Evolutionary conservation across 2,797 vertebrate species (phyloP), one percentile per base, ranked within the genome.

Genomic region (Girardinus metallicus): DNA sequence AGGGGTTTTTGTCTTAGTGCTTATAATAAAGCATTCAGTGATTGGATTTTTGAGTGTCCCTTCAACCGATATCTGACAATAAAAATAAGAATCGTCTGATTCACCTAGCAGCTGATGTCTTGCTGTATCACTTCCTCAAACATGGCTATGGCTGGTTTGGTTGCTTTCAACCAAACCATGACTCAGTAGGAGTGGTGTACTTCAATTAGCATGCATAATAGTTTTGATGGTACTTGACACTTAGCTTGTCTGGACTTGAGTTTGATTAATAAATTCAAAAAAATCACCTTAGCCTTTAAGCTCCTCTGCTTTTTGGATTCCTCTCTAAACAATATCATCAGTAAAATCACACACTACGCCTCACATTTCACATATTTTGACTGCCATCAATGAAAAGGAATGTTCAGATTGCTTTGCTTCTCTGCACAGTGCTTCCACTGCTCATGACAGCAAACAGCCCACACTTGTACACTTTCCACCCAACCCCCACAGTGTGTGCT

Each of bases 401-500:
- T 87, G 85, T 88, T 89, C 83, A 81, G 80, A 80, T 93, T 90
- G 66, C 86, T 43, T 86, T 79, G 64, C 73, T 80, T 70, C 76
- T 71, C 34, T 39, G 39, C 60, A 16, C 66, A 87, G 68, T 73
- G 75, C 79, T 87, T 87, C 66, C 77, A 89, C 80, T 76, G 73
- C 73, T 83, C 82, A 47, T 87, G 86, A 90, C 83, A 62, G 75
- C 80, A 76, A 74, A 77, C 83, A 81, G 34, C 74, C 81, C 72
- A 46, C 86, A 82, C 80, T 79, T 68, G 81, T 75, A 76, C 79
- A 79, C 81, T 83, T 70, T 66, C 39, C 77, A 75, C 87, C 89
- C 88, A 87, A 73, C 87, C 93, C 92, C 92, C 93, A 86, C 81
- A 70, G 83, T 79, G 62, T 82, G 87, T 73, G 84, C 85, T 21